Base-by-base conservation (phyloP, 2,797 vertebrate genomes). In the Dipus sagitta region DNA sequence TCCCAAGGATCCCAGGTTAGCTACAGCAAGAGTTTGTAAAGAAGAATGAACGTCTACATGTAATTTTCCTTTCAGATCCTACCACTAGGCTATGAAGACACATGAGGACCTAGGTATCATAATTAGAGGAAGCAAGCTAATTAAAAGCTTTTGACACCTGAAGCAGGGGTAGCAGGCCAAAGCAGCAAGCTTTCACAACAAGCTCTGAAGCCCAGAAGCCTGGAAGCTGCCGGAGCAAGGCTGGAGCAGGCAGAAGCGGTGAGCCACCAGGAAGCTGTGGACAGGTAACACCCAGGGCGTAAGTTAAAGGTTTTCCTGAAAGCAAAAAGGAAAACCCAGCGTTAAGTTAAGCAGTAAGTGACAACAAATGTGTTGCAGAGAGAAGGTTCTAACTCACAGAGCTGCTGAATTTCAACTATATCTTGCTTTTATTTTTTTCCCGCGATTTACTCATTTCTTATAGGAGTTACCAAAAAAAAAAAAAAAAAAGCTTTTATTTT, bases 251-350 rank as follows among this genome's bases (percentile, higher is more conserved):
- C 97, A 95, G 97, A 96, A 97, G 97, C 96, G 96, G 96, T 95
- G 97, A 97, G 97, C 97, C 97, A 96, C 97, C 96, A 96, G 97
- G 97, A 96, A 95, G 88, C 96, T 96, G 97, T 96, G 96, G 97
- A 96, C 97, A 93, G 96, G 96, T 92, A 97, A 95, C 97, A 95
- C 97, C 97, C 96, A 95, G 96, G 96, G 96, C 96, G 97, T 96
- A 97, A 97, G 96, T 97, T 97, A 97, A 97, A 96, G 97, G 97
- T 95, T 96, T 97, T 97, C 97, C 97, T 97, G 97, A 97, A 97
- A 97, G 97, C 96, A 97, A 96, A 97, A 97, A 97, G 95, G 97
- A 97, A 97, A 97, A 96, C 96, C 97, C 97, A 97, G 93, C 90
- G 96, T 97, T 97, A 97, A 97, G 97, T 95, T 93, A 93, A 96